Evolutionary conservation across 2,113 vertebrate genomes (phyloP).

Genomic region (Nannospalax galili): DNA sequence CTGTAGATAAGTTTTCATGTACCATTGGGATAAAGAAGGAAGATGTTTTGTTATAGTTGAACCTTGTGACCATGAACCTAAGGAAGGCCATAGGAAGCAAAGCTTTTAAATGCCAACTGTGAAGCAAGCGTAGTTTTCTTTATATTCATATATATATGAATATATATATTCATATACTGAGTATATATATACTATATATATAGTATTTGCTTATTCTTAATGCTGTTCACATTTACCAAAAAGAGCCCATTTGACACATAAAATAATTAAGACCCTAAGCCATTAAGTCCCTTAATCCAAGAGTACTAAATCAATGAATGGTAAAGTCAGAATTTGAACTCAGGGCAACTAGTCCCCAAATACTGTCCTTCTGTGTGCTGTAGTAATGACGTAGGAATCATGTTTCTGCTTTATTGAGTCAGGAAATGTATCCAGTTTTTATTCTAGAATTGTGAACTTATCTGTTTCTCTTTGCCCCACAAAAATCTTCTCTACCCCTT

Average conservation of each 20-base stretch:
- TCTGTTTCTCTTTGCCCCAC: not conserved
- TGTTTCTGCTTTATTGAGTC: too few relatives aligned
- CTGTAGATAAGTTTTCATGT: not conserved
- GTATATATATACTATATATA: too few relatives aligned
- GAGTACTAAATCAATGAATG: too few relatives aligned
- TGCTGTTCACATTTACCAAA: not conserved
- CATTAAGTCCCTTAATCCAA: not conserved
- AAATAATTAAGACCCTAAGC: not conserved
- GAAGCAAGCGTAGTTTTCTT: not conserved
- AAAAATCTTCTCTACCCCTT: too few relatives aligned
- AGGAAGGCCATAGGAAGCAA: not conserved
- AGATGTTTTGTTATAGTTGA: not conserved
- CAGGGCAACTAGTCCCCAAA: not conserved
- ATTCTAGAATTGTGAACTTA: too few relatives aligned
- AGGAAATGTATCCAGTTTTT: too few relatives aligned
- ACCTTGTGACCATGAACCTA: not conserved
- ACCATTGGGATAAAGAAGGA: not conserved
- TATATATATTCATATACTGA: not conserved
- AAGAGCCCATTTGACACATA: not conserved
- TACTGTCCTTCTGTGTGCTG: not conserved
- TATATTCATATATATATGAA: not conserved
- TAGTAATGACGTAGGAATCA: too few relatives aligned
- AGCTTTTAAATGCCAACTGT: not conserved
- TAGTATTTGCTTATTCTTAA: not conserved
- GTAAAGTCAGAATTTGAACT: not conserved